Percentiles rank a stretch among this genome's conserved stretches.
Evolutionary conservation across 2,888 invertebrate species (phyloP).

Genomic region (Agonopterix subpropinquella): DNA sequence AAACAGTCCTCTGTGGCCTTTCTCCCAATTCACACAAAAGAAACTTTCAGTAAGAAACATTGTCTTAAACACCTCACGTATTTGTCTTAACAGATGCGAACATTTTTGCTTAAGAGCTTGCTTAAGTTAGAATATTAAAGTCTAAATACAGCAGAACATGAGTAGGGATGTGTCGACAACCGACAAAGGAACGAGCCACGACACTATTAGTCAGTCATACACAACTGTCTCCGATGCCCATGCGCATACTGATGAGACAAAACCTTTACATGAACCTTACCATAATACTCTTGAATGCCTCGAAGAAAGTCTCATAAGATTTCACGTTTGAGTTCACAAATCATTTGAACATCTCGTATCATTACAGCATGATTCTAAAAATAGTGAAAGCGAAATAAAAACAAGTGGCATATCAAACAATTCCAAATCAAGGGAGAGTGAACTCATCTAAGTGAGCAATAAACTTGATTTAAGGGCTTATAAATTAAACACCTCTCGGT

Average conservation of each 20-base stretch:
- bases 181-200: constrained; percentile 52
- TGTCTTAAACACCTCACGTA: no score
- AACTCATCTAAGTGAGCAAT: constrained; percentile 30
- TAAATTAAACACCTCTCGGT: constrained; percentile 48
- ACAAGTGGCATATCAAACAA: constrained; percentile 24
- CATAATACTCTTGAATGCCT: neutral
- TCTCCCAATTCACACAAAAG: no score
- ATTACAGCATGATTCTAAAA: constrained; percentile 15
- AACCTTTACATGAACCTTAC: constrained; percentile 18
- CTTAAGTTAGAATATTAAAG: no score
- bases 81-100: no score
- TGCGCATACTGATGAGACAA: constrained; percentile 47
- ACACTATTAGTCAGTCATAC: constrained; percentile 53
- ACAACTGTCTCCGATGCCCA: constrained; percentile 20
- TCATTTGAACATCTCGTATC: constrained; percentile 1
- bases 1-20: no score
- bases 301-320: neutral
- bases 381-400: constrained; percentile 48
- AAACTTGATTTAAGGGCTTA: constrained; percentile 55
- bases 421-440: constrained; percentile 36
- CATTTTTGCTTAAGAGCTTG: no score
- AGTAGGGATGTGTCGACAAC: constrained; percentile 44
- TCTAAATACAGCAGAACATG: constrained; percentile 25
- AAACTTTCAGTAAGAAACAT: no score
- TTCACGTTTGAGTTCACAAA: constrained; percentile 4